phyloP scores from a whole-genome alignment of 2,113 vertebrate species.

The Mesocricetus auratus region DNA sequence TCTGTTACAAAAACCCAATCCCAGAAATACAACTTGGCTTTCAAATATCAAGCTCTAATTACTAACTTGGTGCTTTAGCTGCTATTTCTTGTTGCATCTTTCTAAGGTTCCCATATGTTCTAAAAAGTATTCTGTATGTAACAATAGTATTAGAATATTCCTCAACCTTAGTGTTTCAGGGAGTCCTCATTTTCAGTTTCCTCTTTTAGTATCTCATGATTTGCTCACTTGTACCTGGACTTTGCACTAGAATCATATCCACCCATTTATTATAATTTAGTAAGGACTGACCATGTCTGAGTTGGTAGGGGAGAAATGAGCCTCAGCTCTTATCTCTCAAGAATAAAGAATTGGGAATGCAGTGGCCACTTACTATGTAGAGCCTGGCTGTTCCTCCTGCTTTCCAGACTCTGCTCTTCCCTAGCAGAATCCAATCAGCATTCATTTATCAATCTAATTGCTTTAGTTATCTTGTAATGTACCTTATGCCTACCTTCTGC shows the following conservation, averaged over 20 bases:
- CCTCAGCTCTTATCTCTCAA: conserved; percentile 6
- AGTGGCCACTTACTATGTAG: neutral
- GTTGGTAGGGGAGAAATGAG: conserved; percentile 10
- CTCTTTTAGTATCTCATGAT: conserved; percentile 24
- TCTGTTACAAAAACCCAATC: neutral
- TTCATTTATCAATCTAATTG: conserved; percentile 41
- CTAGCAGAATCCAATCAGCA: neutral
- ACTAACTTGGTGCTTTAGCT: neutral
- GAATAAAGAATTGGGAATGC: neutral
- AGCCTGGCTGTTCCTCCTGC: neutral
- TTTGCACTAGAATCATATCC: conserved; percentile 7
- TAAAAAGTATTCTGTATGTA: neutral
- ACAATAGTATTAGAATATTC: neutral
- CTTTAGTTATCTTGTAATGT: conserved; percentile 32
- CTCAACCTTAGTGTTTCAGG: neutral
- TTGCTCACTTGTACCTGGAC: conserved; percentile 34
- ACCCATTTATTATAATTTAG: conserved; percentile 59
- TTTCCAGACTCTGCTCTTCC: conserved; percentile 36
- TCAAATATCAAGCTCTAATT: conserved; percentile 48
- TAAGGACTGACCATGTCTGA: conserved; percentile 28
- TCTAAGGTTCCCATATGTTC: neutral
- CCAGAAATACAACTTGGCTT: neutral
- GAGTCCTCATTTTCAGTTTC: conserved; percentile 19
- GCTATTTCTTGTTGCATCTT: neutral
- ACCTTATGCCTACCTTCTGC: neutral